These are phyloP conservation scores for Helarctos malayanus DNA, from an alignment of 2,797 vertebrate genomes.

Conservation along the genomic window DNA sequence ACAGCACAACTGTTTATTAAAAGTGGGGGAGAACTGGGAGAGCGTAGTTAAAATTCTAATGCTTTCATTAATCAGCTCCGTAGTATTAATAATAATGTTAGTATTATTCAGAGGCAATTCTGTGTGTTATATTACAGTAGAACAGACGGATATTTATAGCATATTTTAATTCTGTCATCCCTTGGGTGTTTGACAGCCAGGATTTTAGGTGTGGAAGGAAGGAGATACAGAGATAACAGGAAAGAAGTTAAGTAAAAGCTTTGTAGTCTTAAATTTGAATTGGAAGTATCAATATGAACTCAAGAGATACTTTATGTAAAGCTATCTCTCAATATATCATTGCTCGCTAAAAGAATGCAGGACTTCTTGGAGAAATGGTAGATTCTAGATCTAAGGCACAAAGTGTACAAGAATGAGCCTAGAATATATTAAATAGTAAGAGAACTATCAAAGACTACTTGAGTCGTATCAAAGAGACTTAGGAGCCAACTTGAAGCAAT, in stretches of 20 bases:
- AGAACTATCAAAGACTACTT: too few relatives aligned
- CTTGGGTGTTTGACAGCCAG: background rate
- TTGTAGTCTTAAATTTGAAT: background rate
- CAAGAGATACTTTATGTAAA: background rate
- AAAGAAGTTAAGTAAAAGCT: background rate
- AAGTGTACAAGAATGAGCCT: background rate
- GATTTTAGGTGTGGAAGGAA: background rate
- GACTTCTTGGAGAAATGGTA: background rate
- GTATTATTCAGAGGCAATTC: background rate
- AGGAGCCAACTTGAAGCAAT: background rate
- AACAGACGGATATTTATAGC: background rate
- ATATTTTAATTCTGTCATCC: constrained; percentile 14
- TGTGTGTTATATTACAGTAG: background rate
- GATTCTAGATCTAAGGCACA: background rate
- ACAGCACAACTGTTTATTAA: background rate
- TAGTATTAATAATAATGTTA: background rate
- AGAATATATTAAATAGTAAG: background rate
- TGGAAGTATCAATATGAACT: background rate
- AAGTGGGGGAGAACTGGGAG: background rate
- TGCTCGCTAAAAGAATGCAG: background rate
- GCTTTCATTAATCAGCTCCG: background rate
- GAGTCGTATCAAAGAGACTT: background rate
- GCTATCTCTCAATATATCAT: background rate
- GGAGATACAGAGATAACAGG: background rate
- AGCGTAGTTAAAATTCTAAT: constrained; percentile 3